phyloP scores from a whole-genome alignment of 2,113 vertebrate species.

The Syngnathus floridae region DNA sequence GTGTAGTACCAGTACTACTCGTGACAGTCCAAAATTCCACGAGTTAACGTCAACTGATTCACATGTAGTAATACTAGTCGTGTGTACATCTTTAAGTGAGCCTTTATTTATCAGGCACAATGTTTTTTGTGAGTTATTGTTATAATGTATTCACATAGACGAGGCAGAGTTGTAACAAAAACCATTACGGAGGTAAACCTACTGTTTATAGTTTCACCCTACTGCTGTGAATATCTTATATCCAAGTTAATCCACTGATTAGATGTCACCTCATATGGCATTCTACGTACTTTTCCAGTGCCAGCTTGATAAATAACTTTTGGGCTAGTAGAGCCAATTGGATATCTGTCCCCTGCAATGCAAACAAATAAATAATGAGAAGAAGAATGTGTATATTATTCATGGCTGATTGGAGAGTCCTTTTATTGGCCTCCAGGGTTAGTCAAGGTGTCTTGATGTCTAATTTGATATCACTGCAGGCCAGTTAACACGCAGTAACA shows the following conservation, averaged over 20 bases:
- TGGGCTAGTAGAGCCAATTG: constrained; percentile 16
- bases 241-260: constrained; percentile 34
- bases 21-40: no score
- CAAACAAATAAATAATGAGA: constrained; percentile 60
- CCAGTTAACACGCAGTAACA: constrained; percentile 42
- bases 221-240: neutral
- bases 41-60: no score
- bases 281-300: constrained; percentile 5
- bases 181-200: neutral
- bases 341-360: constrained; percentile 41
- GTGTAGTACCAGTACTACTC: no score
- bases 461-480: constrained; percentile 55
- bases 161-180: neutral
- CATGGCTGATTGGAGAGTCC: constrained; percentile 9
- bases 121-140: neutral
- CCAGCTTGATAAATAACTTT: constrained; percentile 30
- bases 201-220: neutral
- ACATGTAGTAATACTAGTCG: no score
- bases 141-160: neutral
- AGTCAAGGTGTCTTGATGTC: constrained; percentile 36
- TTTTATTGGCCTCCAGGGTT: neutral
- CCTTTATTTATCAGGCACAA: neutral
- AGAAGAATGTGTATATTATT: constrained; percentile 26
- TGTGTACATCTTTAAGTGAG: no score
- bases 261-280: constrained; percentile 6